These are phyloP conservation scores for Pagetopsis macropterus DNA, from an alignment of 2,797 vertebrate genomes.

Conservation along the genomic window DNA sequence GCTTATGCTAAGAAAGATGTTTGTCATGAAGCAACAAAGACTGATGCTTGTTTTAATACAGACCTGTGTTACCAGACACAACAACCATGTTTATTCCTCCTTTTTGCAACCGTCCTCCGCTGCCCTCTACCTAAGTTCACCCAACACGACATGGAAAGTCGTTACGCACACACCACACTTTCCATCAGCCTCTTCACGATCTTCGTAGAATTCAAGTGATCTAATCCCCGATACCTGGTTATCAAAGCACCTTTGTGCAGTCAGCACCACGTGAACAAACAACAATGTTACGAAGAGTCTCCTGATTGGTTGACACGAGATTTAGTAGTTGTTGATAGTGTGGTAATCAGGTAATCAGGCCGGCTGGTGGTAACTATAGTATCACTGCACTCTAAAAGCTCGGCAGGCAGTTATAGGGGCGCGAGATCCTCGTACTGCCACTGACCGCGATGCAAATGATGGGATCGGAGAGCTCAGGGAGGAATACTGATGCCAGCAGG, in stretches of 20 bases:
- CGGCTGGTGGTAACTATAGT: conserved; percentile 17
- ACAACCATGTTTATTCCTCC: background rate
- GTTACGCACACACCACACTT: background rate
- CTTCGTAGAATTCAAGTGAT: conserved; percentile 31
- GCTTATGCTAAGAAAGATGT: background rate
- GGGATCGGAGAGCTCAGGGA: conserved; percentile 71
- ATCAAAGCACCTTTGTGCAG: background rate
- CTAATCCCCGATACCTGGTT: conserved; percentile 51
- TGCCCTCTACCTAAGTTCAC: background rate
- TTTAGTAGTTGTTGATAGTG: background rate
- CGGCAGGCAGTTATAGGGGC: conserved; percentile 18
- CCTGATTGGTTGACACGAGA: background rate
- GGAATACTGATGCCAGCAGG: conserved; percentile 55
- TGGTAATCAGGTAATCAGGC: conserved; percentile 7
- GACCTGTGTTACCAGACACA: background rate
- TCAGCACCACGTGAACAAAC: background rate
- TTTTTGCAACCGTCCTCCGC: background rate
- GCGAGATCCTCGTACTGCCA: conserved; percentile 67
- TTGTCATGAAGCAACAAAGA: background rate
- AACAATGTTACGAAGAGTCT: background rate
- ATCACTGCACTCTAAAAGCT: conserved; percentile 36
- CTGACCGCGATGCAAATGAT: conserved; percentile 74
- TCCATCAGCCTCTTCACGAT: background rate
- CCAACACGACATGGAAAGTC: background rate
- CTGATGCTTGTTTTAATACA: background rate